Evolutionary conservation across 2,113 vertebrate species (phyloP).

Genomic region (Hippocampus barbouri): DNA sequence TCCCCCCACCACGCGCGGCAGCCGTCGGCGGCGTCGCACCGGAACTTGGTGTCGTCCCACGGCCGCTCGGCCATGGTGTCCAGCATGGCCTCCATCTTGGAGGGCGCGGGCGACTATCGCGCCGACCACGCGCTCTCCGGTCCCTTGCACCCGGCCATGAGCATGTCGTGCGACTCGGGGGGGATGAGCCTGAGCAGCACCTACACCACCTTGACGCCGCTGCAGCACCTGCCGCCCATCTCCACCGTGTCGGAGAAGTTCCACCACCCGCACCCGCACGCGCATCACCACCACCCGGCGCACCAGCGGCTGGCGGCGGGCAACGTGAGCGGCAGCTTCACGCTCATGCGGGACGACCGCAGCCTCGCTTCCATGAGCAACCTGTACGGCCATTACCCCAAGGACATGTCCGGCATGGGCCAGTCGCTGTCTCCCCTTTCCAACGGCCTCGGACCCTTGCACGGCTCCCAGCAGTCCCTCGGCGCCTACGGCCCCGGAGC

Average conservation of each 20-base stretch:
- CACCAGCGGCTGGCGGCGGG: constrained; percentile 85
- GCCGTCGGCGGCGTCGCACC: constrained; percentile 79
- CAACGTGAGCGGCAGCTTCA: constrained; percentile 93
- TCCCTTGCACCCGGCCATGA: constrained; percentile 91
- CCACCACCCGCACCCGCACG: constrained; percentile 86
- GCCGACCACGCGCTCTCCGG: constrained; percentile 83
- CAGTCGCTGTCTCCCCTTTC: constrained; percentile 89
- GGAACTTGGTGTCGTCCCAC: constrained; percentile 87
- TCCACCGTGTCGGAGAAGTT: constrained; percentile 96
- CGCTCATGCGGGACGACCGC: constrained; percentile 92
- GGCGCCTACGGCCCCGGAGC: constrained; percentile 83
- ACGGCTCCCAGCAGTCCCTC: constrained; percentile 87
- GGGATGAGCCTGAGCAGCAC: constrained; percentile 91
- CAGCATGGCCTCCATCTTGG: constrained; percentile 88
- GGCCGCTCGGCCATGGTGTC: constrained; percentile 86
- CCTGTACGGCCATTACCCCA: constrained; percentile 92
- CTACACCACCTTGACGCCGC: constrained; percentile 92
- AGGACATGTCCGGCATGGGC: constrained; percentile 92
- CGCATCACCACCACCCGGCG: constrained; percentile 85
- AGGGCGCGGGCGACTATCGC: constrained; percentile 88
- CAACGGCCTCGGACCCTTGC: constrained; percentile 87
- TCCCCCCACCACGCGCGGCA: constrained; percentile 83
- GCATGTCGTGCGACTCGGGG: constrained; percentile 93
- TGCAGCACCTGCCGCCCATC: constrained; percentile 94
- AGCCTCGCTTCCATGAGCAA: constrained; percentile 91